Evolutionary conservation across 2,113 vertebrate species (phyloP), one percentile per base, ranked within the genome.

Genomic region (Lucifuga dentata): DNA sequence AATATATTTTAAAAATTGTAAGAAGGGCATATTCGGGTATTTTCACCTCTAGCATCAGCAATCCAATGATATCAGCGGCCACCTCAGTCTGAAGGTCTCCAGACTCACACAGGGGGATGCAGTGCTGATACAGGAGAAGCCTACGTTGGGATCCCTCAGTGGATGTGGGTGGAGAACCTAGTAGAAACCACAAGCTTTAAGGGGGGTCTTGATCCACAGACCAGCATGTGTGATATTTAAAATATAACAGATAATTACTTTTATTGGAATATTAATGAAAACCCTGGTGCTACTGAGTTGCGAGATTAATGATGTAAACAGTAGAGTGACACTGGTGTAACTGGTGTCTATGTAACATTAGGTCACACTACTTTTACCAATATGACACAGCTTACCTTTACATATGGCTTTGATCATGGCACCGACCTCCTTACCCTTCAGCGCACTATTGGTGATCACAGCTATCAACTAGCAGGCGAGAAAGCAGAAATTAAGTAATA

Each of bases 21-120:
- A 29, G 26, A 7, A 29, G 26, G 3, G 26, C 7, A 7, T 29
- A 29, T 29, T 29, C 26, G 7, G 26, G 26, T 29, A 29, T 3
- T 29, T 29, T 73, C 88, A 98, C 98, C 95, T 99, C 96, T 56
- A 99, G 82, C 98, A 99, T 99, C 44, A 99, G 92, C 51, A 98
- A 78, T 40, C 97, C 95, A 61, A 96, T 92, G 51, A 99, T 94
- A 74, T 98, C 97, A 55, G 95, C 92, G 1, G 91, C 95, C 36
- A 95, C 92, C 60, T 95, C 90, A 68, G 91, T 71, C 64, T 94
- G 94, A 53, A 99, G 88, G 51, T 99, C 95, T 19, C 97, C 95
- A 0, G 97, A 99, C 67, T 99, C 96, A 83, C 97, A 95, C 2
- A 98, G 86, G 0, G 90, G 93, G 68, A 97, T 50, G 15, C 94